These are phyloP conservation scores for Poecilia latipinna DNA, from an alignment of 2,113 vertebrate genomes.

Conservation along the genomic window DNA sequence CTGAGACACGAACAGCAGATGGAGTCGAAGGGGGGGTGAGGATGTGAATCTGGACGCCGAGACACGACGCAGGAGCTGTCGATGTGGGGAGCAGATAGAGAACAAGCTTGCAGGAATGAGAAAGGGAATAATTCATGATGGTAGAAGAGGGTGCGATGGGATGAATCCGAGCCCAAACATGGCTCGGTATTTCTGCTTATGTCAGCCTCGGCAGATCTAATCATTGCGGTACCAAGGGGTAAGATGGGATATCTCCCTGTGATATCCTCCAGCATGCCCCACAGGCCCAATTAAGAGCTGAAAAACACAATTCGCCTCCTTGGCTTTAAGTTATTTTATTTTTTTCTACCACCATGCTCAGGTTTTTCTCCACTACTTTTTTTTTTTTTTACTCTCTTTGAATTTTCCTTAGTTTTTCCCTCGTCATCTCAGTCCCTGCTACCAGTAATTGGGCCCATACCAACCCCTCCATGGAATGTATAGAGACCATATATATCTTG, in stretches of 20 bases:
- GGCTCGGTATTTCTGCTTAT: conserved; percentile 48
- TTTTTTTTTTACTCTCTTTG: conserved; percentile 19
- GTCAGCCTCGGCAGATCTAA: conserved; percentile 49
- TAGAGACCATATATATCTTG: conserved; percentile 26
- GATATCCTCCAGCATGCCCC: conserved; percentile 41
- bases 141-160: conserved; percentile 14
- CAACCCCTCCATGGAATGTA: conserved; percentile 7
- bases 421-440: neutral
- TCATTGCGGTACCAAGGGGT: conserved; percentile 35
- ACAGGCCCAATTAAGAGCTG: conserved; percentile 64
- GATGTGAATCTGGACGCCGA: conserved; percentile 22
- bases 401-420: conserved; percentile 12
- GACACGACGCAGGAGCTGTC: conserved; percentile 16
- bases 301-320: conserved; percentile 37
- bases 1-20: neutral
- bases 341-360: conserved; percentile 5
- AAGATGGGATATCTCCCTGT: conserved; percentile 39
- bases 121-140: conserved; percentile 60
- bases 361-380: conserved; percentile 3
- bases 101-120: neutral
- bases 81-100: conserved; percentile 26
- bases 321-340: conserved; percentile 18
- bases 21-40: neutral
- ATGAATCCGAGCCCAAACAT: conserved; percentile 15
- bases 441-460: conserved; percentile 22